These are phyloP conservation scores for Sphenopsis melanotis DNA, from an alignment of 2,797 vertebrate genomes.

Conservation along the genomic window DNA sequence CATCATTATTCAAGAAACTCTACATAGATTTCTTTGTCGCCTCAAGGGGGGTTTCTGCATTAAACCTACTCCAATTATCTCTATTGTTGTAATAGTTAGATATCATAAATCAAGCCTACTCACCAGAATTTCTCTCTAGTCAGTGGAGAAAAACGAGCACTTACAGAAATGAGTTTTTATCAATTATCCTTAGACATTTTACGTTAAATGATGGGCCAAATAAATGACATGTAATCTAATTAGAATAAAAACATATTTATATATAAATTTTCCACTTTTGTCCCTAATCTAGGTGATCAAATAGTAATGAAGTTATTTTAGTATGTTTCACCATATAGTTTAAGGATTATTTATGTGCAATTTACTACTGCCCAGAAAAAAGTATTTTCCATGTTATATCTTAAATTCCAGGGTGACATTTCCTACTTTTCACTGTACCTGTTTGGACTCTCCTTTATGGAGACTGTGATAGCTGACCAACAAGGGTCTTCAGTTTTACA, in stretches of 20 bases:
- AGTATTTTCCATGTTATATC: background rate
- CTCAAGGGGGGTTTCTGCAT: background rate
- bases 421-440: background rate
- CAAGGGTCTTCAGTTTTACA: background rate
- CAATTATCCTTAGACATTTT: background rate
- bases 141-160: background rate
- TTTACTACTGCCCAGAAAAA: background rate
- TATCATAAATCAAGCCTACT: slow-evolving; percentile 39
- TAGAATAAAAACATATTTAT: background rate
- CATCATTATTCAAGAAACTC: slow-evolving; percentile 5
- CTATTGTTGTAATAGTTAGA: slow-evolving; percentile 11
- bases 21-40: background rate
- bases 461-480: background rate
- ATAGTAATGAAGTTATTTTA: background rate
- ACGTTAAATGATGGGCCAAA: background rate
- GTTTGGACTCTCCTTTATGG: background rate
- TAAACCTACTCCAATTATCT: slow-evolving; percentile 20
- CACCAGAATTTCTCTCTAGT: background rate
- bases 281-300: background rate
- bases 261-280: background rate
- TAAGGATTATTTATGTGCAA: background rate
- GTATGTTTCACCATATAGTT: background rate
- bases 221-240: background rate
- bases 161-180: slow-evolving; percentile 25
- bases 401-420: background rate